Percentiles rank a stretch among this genome's conserved stretches.
Evolutionary conservation across 30 jellyfish, hydroid and myxozoan genomes (phyloP).

Genomic region (Hydra vulgaris): DNA sequence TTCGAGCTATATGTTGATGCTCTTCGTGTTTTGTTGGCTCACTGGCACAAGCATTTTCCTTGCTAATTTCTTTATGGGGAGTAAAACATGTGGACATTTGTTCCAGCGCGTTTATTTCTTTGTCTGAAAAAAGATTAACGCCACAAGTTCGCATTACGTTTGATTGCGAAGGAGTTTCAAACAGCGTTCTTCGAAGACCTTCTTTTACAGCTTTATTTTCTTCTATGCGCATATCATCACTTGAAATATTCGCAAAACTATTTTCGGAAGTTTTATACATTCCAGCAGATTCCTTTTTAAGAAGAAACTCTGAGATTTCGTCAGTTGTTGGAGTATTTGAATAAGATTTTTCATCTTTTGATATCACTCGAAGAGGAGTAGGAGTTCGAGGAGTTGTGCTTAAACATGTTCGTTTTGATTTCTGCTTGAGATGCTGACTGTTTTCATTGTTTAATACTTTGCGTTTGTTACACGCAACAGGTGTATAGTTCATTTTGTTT

Average conservation of each 20-base stretch:
- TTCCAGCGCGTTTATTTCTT: slow-evolving; percentile 31
- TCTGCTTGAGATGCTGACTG: background rate
- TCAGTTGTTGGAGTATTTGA: slow-evolving; percentile 20
- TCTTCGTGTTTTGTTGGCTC: background rate
- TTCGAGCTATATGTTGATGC: background rate
- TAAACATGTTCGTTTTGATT: slow-evolving; percentile 27
- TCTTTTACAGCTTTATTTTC: slow-evolving; percentile 1
- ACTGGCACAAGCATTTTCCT: background rate
- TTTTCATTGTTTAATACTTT: background rate
- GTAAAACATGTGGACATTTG: slow-evolving; percentile 39
- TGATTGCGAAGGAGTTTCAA: slow-evolving; percentile 45
- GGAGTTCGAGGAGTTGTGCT: slow-evolving; percentile 81
- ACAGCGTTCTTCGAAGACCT: slow-evolving; percentile 44
- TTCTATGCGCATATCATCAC: background rate
- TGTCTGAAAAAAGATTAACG: slow-evolving; percentile 19
- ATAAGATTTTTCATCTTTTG: slow-evolving; percentile 5
- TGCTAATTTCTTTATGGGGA: slow-evolving; percentile 12
- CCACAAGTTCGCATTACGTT: slow-evolving; percentile 15
- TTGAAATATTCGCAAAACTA: slow-evolving; percentile 39
- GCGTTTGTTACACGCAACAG: background rate
- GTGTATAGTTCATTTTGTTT: background rate
- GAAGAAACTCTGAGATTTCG: slow-evolving; percentile 24
- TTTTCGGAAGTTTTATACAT: slow-evolving; percentile 55
- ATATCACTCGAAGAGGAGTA: slow-evolving; percentile 52
- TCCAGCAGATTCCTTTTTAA: slow-evolving; percentile 1